Base-by-base conservation (phyloP, 1,140 invertebrate species). In the Monochamus saltuarius region DNA sequence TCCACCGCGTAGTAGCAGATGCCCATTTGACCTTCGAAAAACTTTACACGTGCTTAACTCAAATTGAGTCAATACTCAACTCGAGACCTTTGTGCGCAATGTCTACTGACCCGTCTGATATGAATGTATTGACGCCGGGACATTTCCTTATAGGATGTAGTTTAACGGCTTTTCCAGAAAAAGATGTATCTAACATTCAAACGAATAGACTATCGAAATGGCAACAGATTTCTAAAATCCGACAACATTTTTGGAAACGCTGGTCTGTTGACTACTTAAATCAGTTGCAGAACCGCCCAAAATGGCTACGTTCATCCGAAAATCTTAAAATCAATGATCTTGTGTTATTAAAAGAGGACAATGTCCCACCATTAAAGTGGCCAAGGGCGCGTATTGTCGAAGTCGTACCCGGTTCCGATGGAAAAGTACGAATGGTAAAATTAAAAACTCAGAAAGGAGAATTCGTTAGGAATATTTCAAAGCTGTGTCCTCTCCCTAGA, bases 331-430 rank as follows among this genome's bases (percentile, higher is more conserved):
- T 35, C 37, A 59, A 35, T 69, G 68, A 19, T 56, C 10, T 78
- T 4, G 76, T 78, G 1, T 9, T 78, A 0, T 38, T 78, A 0
- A 73, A 75, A 45, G 71, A 77, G 45, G 68, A 75, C 8, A 73
- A 46, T 14, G 17, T 17, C 10, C 43, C 43, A 6, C 52, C 52
- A 9, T 13, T 55, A 8, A 11, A 55, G 13, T 55, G 52, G 52
- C 11, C 34, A 2, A 16, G 39, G 22, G 52, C 52, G n/a, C 37
- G 52, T 11, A 55, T 55, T 14, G 10, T 55, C 4, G 40, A 55
- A 42, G 17, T 19, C n/a, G 22, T 55, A 2, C 52, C 52, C 6
- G 39, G 37, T 10, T 42, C 52, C n/a, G 52, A 55, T 19, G 40
- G 40, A 14, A 55, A 42, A 13, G 52, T 55, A 22, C 11, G 52